Base-by-base conservation (phyloP, 2,888 invertebrate species). In the Tryphoninae sp. region DNA sequence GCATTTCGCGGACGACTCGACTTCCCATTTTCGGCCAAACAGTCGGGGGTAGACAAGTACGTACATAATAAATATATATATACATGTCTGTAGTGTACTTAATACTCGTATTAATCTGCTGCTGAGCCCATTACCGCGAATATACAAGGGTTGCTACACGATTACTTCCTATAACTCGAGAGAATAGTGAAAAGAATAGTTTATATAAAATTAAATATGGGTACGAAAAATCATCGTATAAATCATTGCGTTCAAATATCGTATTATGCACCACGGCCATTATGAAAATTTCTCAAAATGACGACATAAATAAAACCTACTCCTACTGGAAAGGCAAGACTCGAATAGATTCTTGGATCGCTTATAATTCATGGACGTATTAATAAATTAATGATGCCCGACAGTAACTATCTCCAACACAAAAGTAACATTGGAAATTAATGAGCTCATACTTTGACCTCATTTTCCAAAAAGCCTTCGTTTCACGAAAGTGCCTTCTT, bases 1-100 rank as follows among this genome's bases (percentile, higher is more conserved):
- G 78, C 78, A 78, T 85, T 84, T 82, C 80, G 69, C 68, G 80
- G 73, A 58, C 78, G 74, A 22, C 73, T n/a, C 55, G 69, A 64
- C 45, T 69, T 49, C 19, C 51, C 33, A 75, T 75, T 67, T 75
- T 75, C 51, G 64, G 53, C 55, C 55, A 55, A 64, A 65, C 45
- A 16, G 61, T 65, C 55, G 67, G 51, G 69, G 64, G 33, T 42
- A 23, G 13, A 11, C 65, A 19, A 74, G 62, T 69, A 49, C 13
- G 67, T 23, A 13, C 33, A 26, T 64, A 51, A 26, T 61, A 9
- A 8, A 33, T 22, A 55, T 55, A 16, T 22, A n/a, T n/a, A 13
- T 51, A n/a, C 13, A 13, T n/a, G 40, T 13, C 67, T 16, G 6
- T 33, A 40, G n/a, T 55, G 40, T 51, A 62, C 49, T 42, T 64